phyloP scores from a whole-genome alignment of 2,113 vertebrate genomes.

The Rhinopithecus roxellana region DNA sequence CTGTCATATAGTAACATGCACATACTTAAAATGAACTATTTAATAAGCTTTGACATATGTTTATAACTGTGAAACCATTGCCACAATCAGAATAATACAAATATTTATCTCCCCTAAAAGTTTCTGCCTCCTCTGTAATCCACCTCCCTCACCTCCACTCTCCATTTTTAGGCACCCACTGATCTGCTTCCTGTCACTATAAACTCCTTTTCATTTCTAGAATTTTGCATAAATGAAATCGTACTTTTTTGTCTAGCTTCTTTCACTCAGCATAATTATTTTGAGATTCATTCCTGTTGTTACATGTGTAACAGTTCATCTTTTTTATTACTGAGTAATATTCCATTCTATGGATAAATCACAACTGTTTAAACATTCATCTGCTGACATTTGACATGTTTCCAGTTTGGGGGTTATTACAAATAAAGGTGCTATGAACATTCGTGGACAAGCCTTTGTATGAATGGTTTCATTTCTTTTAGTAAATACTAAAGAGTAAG shows the following conservation, averaged over 20 bases:
- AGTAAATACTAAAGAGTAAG: not conserved
- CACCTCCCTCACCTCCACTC: not conserved
- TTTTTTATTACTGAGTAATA: not conserved
- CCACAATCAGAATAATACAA: slow-evolving; percentile 8
- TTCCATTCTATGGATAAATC: not conserved
- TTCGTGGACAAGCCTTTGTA: not conserved
- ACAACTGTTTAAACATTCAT: not conserved
- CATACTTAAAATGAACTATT: not conserved
- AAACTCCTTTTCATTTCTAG: not conserved
- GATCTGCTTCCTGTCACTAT: not conserved
- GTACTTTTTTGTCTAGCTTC: not conserved
- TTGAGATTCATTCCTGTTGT: not conserved
- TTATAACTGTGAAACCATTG: not conserved
- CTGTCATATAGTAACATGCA: not conserved
- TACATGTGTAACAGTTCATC: not conserved
- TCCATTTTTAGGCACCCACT: not conserved
- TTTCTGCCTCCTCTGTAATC: not conserved
- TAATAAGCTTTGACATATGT: not conserved
- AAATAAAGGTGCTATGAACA: not conserved
- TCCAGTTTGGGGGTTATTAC: not conserved
- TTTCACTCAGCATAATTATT: slow-evolving; percentile 13
- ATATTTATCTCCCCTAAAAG: not conserved
- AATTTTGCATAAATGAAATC: slow-evolving; percentile 1
- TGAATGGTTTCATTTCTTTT: not conserved
- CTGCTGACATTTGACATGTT: not conserved